Evolutionary conservation across 1,140 invertebrate genomes (phyloP), one percentile per base, ranked within the genome.

Genomic region (Heliconius eleuchia): DNA sequence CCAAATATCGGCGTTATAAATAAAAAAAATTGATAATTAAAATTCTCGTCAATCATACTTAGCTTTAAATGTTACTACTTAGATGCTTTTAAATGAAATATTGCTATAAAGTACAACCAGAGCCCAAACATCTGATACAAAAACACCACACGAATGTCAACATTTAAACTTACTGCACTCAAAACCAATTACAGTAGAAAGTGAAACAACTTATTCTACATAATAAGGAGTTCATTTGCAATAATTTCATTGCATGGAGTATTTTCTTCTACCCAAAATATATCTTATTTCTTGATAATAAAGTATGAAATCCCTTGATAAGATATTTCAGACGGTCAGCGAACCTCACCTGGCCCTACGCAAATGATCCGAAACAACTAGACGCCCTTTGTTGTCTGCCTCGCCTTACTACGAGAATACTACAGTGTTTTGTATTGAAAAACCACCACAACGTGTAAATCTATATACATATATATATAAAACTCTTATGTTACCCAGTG

Each of bases 321-420:
- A 19, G 1, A 39, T 19, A 57, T 55, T 37, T 39, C 79, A 80
- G 79, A 80, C 79, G 79, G 79, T 80, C 79, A 80, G 70, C 79
- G 79, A 77, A 80, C 79, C 79, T 70, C 79, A 80, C 79, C 79
- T 80, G 79, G 78, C 78, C 76, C 72, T 80, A 73, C 70, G 74
- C 74, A 76, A 80, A 80, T 77, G 71, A 77, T 71, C 72, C 60
- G 80, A 81, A 81, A 78, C 80, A 81, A 81, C 76, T 81, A 81
- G 79, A 80, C 75, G 37, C 75, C 77, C 80, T 81, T 78, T 81
- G 77, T 81, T 81, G 80, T 81, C 80, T 78, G 80, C 73, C 37
- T 78, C 34, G 30, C 60, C 52, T 75, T 79, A 79, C 52, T 78
- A 73, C 37, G 37, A 46, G 72, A 73, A 73, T 50, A 73, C 46